Evolutionary conservation across 2,888 invertebrate genomes (phyloP).

Genomic region (Adineta ricciae): DNA sequence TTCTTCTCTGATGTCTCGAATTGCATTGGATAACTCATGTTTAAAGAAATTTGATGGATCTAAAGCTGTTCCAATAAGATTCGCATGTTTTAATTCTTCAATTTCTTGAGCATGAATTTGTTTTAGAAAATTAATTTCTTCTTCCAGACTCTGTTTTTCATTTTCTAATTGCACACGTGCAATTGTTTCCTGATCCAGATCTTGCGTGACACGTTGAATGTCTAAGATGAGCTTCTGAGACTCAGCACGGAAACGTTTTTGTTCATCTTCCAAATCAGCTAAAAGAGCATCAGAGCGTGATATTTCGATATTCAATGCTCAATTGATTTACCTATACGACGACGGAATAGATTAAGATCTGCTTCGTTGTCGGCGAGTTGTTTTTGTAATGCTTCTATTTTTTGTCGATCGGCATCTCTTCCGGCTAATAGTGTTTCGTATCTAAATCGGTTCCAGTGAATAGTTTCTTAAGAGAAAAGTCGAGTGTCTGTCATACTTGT

Average conservation of each 20-base stretch:
- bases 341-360: conserved; percentile 44
- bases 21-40: conserved; percentile 52
- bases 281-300: background rate
- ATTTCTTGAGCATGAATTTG: conserved; percentile 51
- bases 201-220: conserved; percentile 35
- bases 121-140: conserved; percentile 53
- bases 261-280: conserved; percentile 32
- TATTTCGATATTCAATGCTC: background rate
- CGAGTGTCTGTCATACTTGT: background rate
- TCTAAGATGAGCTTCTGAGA: conserved; percentile 23
- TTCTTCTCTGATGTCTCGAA: conserved; percentile 53
- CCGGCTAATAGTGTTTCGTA: conserved; percentile 23
- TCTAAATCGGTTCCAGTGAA: too few species aligned
- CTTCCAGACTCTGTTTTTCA: conserved; percentile 52
- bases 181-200: conserved; percentile 53
- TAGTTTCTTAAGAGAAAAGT: too few species aligned
- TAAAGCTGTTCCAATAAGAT: conserved; percentile 44
- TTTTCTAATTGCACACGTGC: conserved; percentile 53
- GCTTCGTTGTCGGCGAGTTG: conserved; percentile 42
- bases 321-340: conserved; percentile 36
- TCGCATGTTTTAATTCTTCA: conserved; percentile 21
- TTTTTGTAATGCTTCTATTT: conserved; percentile 42
- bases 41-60: conserved; percentile 56
- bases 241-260: conserved; percentile 33
- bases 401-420: conserved; percentile 36